Percentiles rank a stretch among this genome's conserved stretches.
phyloP scores from a whole-genome alignment of 2,888 invertebrate species.

The Xanthia icteritia region DNA sequence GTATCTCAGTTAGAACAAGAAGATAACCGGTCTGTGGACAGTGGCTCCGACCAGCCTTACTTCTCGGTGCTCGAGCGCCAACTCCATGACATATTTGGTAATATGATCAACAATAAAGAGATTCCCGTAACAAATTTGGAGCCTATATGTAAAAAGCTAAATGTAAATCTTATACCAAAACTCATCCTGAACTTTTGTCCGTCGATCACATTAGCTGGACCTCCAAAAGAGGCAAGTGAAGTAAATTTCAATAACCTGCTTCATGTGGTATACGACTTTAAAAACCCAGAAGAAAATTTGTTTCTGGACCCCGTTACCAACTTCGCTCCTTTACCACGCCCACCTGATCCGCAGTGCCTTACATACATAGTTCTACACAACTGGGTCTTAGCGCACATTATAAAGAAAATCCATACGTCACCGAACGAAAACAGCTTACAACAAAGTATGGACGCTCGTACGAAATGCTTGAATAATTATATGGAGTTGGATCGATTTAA shows the following conservation, averaged over 20 bases:
- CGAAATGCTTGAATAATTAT: conserved; percentile 91
- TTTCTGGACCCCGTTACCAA: conserved; percentile 86
- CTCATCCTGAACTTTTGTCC: conserved; percentile 94
- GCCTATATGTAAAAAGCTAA: conserved; percentile 92
- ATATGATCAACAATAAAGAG: conserved; percentile 92
- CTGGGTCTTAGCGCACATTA: conserved; percentile 93
- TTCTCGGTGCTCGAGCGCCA: conserved; percentile 89
- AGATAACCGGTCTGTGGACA: conserved; percentile 76
- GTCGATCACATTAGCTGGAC: conserved; percentile 87
- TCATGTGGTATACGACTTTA: conserved; percentile 85
- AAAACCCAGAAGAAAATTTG: conserved; percentile 86
- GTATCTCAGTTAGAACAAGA: conserved; percentile 88
- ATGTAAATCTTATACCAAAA: conserved; percentile 94
- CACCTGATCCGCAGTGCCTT: conserved; percentile 89
- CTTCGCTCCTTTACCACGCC: conserved; percentile 83
- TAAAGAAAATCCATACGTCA: conserved; percentile 91
- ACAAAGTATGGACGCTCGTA: conserved; percentile 90
- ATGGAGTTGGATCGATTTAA: conserved; percentile 90
- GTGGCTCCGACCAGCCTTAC: conserved; percentile 79
- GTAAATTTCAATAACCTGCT: conserved; percentile 82
- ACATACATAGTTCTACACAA: conserved; percentile 92
- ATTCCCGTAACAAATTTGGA: conserved; percentile 93
- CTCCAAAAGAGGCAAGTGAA: conserved; percentile 82
- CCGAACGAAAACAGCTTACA: conserved; percentile 86
- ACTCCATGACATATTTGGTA: conserved; percentile 91